These are phyloP conservation scores for Hyaena hyaena DNA, from an alignment of 2,113 vertebrate species.

Conservation along the genomic window DNA sequence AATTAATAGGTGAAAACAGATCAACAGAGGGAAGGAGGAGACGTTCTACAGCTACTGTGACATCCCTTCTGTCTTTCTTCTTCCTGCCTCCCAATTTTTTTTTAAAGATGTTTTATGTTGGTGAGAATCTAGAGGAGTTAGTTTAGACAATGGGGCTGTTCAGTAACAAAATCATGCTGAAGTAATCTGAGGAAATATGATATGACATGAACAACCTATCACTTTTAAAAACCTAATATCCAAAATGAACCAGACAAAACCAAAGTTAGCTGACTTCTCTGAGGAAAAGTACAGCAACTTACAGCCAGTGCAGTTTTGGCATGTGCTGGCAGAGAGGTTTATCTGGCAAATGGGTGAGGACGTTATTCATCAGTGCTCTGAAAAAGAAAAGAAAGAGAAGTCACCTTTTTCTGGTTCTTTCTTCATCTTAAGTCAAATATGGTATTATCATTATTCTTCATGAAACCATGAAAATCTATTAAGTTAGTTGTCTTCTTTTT, in stretches of 20 bases:
- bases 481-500: not conserved
- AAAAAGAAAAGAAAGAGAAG: constrained; percentile 59
- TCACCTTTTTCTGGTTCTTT: not conserved
- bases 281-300: constrained; percentile 83
- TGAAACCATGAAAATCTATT: not conserved
- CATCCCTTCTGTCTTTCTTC: not conserved
- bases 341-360: constrained; percentile 87
- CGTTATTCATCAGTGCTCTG: constrained; percentile 95
- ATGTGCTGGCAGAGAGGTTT: constrained; percentile 92
- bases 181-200: not conserved
- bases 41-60: not conserved
- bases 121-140: not conserved
- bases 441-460: not conserved
- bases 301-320: constrained; percentile 96
- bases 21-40: not conserved
- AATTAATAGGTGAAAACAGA: not conserved
- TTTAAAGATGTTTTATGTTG: constrained; percentile 9
- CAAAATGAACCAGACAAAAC: not conserved
- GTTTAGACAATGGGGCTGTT: not conserved
- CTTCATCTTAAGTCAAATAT: not conserved
- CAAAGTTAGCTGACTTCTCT: constrained; percentile 29
- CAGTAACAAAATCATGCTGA: constrained; percentile 10
- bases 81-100: not conserved
- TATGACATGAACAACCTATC: not conserved
- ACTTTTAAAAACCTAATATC: not conserved